Evolutionary conservation across 2,888 invertebrate genomes (phyloP).

Genomic region (Portevinia maculata): DNA sequence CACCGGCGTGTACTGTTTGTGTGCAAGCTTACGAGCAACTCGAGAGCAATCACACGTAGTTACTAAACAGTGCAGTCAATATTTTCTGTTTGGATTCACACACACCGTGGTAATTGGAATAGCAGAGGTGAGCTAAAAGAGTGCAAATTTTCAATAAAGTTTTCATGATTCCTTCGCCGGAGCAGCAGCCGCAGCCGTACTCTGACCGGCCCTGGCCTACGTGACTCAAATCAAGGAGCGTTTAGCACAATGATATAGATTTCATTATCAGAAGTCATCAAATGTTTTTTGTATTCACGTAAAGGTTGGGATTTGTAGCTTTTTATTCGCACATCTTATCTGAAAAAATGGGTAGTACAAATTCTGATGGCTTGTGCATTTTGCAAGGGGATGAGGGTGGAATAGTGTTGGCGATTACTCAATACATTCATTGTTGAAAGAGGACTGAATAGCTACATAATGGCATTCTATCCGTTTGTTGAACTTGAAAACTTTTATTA

Average conservation of each 20-base stretch:
- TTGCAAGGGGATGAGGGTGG: neutral
- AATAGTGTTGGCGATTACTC: neutral
- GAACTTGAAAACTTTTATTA: neutral
- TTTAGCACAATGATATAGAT: constrained; percentile 20
- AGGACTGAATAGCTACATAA: neutral
- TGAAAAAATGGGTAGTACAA: neutral
- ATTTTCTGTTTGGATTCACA: constrained; percentile 7
- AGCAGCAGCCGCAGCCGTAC: neutral
- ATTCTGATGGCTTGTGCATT: neutral
- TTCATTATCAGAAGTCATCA: constrained; percentile 26
- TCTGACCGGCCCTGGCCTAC: constrained; percentile 36
- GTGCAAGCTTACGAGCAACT: neutral
- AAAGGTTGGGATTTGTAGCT: neutral
- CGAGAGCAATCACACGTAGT: neutral
- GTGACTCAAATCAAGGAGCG: constrained; percentile 55
- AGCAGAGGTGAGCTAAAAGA: neutral
- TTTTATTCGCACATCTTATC: constrained; percentile 17
- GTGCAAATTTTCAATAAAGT: constrained; percentile 12
- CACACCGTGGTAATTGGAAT: constrained; percentile 25
- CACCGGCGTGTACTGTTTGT: neutral
- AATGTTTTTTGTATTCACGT: neutral
- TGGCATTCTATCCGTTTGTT: neutral
- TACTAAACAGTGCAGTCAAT: neutral
- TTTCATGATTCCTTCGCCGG: constrained; percentile 17
- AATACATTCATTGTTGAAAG: neutral